Evolutionary conservation across 2,113 vertebrate genomes (phyloP), one percentile per base, ranked within the genome.

Genomic region (Oreochromis niloticus): DNA sequence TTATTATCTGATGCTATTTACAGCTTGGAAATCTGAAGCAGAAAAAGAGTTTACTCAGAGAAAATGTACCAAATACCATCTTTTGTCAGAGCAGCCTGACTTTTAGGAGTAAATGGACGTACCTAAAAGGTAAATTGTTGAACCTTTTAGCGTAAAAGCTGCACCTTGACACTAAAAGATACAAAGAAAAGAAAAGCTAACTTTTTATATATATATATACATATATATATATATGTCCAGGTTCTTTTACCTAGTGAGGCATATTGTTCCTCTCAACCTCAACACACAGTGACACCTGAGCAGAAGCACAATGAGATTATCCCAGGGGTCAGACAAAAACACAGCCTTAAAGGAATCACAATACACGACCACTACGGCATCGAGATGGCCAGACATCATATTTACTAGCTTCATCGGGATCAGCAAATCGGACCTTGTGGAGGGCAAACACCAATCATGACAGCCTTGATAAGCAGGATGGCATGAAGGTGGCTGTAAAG

Each of bases 351-450:
- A 13, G 3, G 46, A 85, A 56, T 34, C 43, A n/a, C 79, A 57
- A 73, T 79, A 85, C 81, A 89, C 27, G 89, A 87, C 88, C 90
- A 73, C 91, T 14, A 57, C 52, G 82, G 48, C 88, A 87, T 55
- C 12, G 7, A 59, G 50, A 57, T 17, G 36, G 56, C 83, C 88
- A 92, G 87, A 95, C 89, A 22, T 80, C 90, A 93, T 89, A 90
- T 91, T 95, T 93, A 93, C 84, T 61, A 87, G 91, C 87, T 94
- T 83, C 48, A 83, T 6, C 2, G 27, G 90, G 93, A 94, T 94
- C 88, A 93, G 89, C 56, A 56, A 87, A 88, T 57, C 36, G 13
- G 66, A 84, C 80, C 82, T 68, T 56, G 83, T 1, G 75, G 90
- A 75, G 75, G 87, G 61, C 55, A 91, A 94, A 92, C 85, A 91